Evolutionary conservation across 2,888 invertebrate genomes (phyloP).

Genomic region (Diachrysia chrysitis): DNA sequence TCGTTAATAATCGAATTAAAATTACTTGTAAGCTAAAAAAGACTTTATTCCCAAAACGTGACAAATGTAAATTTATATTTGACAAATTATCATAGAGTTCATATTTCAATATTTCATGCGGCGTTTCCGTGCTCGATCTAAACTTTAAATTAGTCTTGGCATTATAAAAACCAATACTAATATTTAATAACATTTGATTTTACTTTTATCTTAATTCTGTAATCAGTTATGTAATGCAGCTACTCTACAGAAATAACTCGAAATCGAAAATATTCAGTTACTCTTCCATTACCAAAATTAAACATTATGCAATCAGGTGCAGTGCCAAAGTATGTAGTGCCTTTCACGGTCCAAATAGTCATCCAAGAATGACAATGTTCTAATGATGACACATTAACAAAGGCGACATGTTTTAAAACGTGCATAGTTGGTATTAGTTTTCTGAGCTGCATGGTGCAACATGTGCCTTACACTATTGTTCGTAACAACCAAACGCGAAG

Average conservation of each 20-base stretch:
- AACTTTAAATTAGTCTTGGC: no score
- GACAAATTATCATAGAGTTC: no score
- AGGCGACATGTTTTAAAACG: constrained; percentile 35
- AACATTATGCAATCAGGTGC: background rate
- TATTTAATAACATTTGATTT: background rate
- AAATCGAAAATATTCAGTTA: background rate
- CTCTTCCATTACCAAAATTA: no score
- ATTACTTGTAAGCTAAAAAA: no score
- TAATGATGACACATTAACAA: constrained; percentile 12
- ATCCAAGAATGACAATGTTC: constrained; percentile 16
- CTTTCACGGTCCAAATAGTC: constrained; percentile 16
- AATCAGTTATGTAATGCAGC: background rate
- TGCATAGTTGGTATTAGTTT: constrained; percentile 21
- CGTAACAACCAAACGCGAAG: background rate
- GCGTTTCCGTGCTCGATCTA: no score
- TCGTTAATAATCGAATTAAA: no score
- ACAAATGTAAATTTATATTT: no score
- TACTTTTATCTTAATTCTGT: background rate
- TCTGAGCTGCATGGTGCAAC: constrained; percentile 26
- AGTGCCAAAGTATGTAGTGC: background rate
- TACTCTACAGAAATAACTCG: background rate
- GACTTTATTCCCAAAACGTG: no score
- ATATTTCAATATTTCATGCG: no score
- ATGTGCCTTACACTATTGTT: constrained; percentile 29
- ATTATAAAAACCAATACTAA: no score